These are phyloP conservation scores for Ardeotis arabs DNA, from an alignment of 2,113 vertebrate species.

Conservation along the genomic window DNA sequence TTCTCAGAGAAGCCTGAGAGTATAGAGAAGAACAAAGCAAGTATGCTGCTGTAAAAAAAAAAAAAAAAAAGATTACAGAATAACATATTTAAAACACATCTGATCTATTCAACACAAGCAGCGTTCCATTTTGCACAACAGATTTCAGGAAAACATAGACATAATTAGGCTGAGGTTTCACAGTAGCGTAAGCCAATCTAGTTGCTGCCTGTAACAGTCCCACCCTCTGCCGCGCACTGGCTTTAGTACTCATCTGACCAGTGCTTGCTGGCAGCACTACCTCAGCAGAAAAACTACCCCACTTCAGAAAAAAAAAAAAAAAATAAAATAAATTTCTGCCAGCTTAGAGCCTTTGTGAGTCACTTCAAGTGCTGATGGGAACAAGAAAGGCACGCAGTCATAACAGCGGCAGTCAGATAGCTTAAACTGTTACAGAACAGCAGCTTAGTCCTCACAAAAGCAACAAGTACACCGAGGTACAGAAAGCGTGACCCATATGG, in stretches of 20 bases:
- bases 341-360: conserved; percentile 25
- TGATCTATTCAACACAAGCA: background rate
- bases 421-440: background rate
- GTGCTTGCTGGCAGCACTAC: background rate
- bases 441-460: conserved; percentile 3
- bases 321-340: background rate
- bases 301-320: background rate
- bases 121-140: background rate
- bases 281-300: background rate
- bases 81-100: background rate
- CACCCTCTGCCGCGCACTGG: background rate
- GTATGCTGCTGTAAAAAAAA: background rate
- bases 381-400: background rate
- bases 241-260: background rate
- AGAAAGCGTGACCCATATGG: accelerated
- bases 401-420: background rate
- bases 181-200: background rate
- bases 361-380: background rate
- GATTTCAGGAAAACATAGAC: background rate
- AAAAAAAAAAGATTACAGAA: background rate
- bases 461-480: background rate
- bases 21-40: background rate
- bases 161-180: conserved; percentile 9
- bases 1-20: background rate
- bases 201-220: background rate